phyloP scores from a whole-genome alignment of 2,797 vertebrate genomes.

The Acropternis orthonyx region DNA sequence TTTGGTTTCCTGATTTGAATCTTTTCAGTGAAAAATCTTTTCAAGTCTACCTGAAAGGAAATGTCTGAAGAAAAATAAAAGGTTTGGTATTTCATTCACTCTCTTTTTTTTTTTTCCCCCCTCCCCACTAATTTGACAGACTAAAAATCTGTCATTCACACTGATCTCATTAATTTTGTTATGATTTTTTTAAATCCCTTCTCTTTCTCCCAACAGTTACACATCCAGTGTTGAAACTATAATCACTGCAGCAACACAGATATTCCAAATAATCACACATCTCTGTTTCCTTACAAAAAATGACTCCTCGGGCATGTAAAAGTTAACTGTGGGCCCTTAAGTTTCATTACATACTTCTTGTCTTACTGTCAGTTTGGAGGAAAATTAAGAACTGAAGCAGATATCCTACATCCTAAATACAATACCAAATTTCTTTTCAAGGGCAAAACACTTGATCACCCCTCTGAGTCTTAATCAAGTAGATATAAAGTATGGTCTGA shows the following conservation, averaged over 20 bases:
- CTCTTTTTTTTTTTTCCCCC: too few species aligned
- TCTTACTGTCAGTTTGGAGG: background rate
- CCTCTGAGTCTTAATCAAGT: background rate
- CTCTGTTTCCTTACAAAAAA: background rate
- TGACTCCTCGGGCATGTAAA: background rate
- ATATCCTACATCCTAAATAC: background rate
- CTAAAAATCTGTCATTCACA: background rate
- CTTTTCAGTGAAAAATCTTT: background rate
- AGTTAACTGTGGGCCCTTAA: background rate
- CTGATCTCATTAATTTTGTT: background rate
- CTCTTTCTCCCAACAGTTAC: background rate
- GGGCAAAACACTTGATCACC: background rate
- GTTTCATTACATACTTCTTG: background rate
- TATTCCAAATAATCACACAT: background rate
- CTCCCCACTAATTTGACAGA: background rate
- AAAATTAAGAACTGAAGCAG: conserved; percentile 2
- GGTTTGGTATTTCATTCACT: background rate
- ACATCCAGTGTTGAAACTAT: background rate
- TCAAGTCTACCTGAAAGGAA: background rate
- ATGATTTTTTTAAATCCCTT: background rate
- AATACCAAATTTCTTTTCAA: background rate
- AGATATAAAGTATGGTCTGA: background rate
- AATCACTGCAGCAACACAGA: background rate
- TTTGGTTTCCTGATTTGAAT: background rate
- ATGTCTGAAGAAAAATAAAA: background rate